Evolutionary conservation across 2,888 invertebrate species (phyloP).

Genomic region (Drosophila eohydei): DNA sequence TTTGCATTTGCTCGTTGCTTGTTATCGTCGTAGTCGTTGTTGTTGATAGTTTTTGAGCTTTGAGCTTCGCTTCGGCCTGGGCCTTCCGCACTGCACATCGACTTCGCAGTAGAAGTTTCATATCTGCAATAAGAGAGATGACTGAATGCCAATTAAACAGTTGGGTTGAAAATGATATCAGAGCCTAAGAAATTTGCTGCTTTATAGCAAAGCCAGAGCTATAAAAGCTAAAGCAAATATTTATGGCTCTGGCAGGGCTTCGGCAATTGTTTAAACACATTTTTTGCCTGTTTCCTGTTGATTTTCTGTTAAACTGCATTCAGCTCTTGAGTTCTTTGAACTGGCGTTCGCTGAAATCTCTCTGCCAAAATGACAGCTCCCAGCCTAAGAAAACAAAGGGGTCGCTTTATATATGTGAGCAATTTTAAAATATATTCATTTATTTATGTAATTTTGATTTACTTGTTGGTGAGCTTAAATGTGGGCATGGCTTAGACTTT

Average conservation of each 20-base stretch:
- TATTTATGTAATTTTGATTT: neutral
- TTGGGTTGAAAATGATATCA: conserved; percentile 5
- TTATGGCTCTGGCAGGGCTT: neutral
- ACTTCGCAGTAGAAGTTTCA: conserved; percentile 35
- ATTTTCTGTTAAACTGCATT: conserved; percentile 7
- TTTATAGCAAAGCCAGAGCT: conserved; percentile 24
- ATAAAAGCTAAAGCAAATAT: neutral
- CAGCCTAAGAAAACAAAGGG: neutral
- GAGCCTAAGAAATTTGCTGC: neutral
- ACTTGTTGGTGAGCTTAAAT: neutral
- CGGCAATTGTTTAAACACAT: conserved; percentile 38
- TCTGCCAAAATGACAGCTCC: conserved; percentile 22
- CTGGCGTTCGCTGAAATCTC: conserved; percentile 7
- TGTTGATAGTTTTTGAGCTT: neutral
- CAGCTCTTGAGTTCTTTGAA: conserved; percentile 21
- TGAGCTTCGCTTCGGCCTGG: neutral
- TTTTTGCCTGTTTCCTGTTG: conserved; percentile 31
- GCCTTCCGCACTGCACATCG: conserved; percentile 6
- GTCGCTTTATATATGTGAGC: neutral
- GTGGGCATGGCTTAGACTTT: too few relatives aligned
- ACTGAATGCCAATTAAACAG: neutral
- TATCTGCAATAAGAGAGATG: conserved; percentile 9
- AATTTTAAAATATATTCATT: neutral
- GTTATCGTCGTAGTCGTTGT: neutral
- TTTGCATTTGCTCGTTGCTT: neutral